phyloP scores from a whole-genome alignment of 2,113 vertebrate species.

The Barnardius zonarius region DNA sequence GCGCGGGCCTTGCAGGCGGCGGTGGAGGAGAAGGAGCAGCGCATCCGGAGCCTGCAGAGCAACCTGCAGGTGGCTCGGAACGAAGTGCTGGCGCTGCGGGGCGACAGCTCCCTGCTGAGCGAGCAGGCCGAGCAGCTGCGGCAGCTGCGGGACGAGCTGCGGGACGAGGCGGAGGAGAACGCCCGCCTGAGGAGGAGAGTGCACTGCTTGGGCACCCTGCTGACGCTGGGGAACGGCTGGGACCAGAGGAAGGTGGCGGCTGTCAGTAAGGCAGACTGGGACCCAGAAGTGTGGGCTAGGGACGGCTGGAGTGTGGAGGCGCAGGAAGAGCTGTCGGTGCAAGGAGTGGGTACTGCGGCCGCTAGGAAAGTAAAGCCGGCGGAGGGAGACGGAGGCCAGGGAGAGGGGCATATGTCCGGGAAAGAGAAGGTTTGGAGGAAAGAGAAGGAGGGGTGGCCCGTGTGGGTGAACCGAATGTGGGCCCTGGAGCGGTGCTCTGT shows the following conservation, averaged over 20 bases:
- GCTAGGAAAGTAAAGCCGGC: accelerated
- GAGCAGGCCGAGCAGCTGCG: background rate
- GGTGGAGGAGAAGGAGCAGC: background rate
- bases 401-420: background rate
- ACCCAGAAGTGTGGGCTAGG: background rate
- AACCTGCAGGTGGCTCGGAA: background rate
- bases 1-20: background rate
- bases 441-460: background rate
- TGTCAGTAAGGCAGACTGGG: background rate
- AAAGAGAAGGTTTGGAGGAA: background rate
- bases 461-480: background rate
- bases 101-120: background rate
- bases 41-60: background rate
- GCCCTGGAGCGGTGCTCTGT: background rate
- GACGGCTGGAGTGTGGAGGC: background rate
- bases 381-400: background rate
- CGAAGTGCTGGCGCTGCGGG: background rate
- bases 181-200: background rate
- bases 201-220: background rate
- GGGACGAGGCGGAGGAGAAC: background rate
- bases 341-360: accelerated
- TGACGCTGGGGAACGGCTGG: background rate
- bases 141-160: background rate
- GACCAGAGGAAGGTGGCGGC: background rate
- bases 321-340: background rate